Evolutionary conservation across 2,113 vertebrate species (phyloP).

Genomic region (Dendrocopos noguchii): DNA sequence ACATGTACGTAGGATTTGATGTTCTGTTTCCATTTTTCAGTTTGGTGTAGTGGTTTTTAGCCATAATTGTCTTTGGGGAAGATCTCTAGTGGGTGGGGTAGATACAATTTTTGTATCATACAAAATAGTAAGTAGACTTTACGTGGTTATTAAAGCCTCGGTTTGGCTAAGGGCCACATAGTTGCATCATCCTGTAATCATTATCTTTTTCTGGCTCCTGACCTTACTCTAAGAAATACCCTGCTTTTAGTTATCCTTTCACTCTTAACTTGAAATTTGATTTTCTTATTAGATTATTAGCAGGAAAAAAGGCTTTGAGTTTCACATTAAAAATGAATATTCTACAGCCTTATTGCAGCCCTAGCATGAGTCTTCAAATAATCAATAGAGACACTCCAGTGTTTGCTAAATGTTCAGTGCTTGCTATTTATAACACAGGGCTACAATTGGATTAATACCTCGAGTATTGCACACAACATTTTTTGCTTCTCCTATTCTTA

Average conservation of each 20-base stretch:
- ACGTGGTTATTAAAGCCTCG: conserved; percentile 39
- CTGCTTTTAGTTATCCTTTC: conserved; percentile 53
- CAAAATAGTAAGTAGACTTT: conserved; percentile 20
- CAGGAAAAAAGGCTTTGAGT: conserved; percentile 16
- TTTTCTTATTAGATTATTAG: conserved; percentile 42
- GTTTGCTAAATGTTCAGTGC: background rate
- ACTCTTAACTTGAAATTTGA: conserved; percentile 20
- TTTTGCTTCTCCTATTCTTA: background rate
- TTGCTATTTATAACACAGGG: background rate
- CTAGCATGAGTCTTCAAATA: background rate
- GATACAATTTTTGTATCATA: background rate
- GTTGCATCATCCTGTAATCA: conserved; percentile 73
- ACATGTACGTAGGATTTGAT: background rate
- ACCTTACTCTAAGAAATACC: conserved; percentile 66
- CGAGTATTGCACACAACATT: background rate
- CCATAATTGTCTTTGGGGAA: background rate
- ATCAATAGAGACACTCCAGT: background rate
- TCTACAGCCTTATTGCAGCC: background rate
- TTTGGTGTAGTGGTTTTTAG: background rate
- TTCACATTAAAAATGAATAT: conserved; percentile 7
- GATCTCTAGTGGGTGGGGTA: background rate
- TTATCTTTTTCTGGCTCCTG: conserved; percentile 71
- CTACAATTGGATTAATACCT: background rate
- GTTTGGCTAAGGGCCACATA: conserved; percentile 49
- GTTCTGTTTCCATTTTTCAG: background rate